phyloP scores from a whole-genome alignment of 1,140 invertebrate species.

The Caenorhabditis inopinata region DNA sequence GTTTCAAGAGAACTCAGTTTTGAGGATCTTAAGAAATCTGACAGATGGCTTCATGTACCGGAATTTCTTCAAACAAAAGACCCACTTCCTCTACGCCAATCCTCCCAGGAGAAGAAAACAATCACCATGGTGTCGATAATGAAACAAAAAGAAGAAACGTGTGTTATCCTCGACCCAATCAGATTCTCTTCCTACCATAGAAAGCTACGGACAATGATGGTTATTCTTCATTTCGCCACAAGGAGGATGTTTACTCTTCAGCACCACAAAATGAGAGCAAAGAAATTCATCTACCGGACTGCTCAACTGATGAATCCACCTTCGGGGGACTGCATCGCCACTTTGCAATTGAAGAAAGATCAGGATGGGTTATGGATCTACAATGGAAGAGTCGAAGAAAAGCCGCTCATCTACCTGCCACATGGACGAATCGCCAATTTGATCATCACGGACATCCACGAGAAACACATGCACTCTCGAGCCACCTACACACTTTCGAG shows the following conservation, averaged over 20 bases:
- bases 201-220: background rate
- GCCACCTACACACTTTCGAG: background rate
- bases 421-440: background rate
- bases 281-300: background rate
- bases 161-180: background rate
- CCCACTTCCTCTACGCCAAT: background rate
- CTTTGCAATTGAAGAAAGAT: background rate
- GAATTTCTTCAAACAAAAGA: background rate
- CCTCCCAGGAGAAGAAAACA: background rate
- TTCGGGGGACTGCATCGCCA: background rate
- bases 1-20: background rate
- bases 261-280: background rate
- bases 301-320: background rate
- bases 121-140: too few relatives aligned
- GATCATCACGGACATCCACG: background rate
- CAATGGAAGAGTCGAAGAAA: background rate
- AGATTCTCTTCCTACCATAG: background rate
- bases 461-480: background rate
- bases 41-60: background rate
- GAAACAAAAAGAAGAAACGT: too few relatives aligned
- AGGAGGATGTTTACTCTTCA: background rate
- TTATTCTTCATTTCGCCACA: background rate
- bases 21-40: background rate
- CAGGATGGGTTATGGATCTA: background rate
- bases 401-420: background rate